phyloP scores from a whole-genome alignment of 2,797 vertebrate genomes.

The Acipenser ruthenus region DNA sequence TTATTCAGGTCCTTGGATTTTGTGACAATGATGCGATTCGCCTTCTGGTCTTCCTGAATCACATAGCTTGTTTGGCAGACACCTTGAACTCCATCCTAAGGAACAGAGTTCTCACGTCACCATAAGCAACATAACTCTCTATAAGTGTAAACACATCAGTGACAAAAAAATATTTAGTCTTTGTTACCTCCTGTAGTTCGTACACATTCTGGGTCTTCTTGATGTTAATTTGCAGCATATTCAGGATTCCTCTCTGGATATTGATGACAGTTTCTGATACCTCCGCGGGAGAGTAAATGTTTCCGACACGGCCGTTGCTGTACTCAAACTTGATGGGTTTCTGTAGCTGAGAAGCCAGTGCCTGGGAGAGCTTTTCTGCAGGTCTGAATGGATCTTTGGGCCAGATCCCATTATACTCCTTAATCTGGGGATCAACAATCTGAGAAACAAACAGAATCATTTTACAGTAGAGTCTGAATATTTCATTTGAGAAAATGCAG shows the following conservation, averaged over 20 bases:
- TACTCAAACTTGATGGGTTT: conserved; percentile 73
- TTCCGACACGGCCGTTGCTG: conserved; percentile 47
- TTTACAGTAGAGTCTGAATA: neutral
- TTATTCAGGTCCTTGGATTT: conserved; percentile 61
- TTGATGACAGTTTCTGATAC: conserved; percentile 55
- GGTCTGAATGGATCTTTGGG: conserved; percentile 42
- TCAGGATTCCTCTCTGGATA: conserved; percentile 61
- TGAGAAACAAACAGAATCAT: conserved; percentile 28
- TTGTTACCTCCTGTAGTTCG: conserved; percentile 57
- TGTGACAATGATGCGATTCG: conserved; percentile 42
- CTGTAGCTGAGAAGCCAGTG: conserved; percentile 51
- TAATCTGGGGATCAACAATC: conserved; percentile 53
- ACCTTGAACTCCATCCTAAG: conserved; percentile 64
- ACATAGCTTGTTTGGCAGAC: conserved; percentile 65
- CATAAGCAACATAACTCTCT: neutral
- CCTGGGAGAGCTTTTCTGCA: conserved; percentile 52
- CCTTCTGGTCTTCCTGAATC: conserved; percentile 50
- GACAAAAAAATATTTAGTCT: neutral
- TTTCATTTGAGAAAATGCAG: neutral
- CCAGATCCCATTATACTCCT: conserved; percentile 64
- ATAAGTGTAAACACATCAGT: neutral
- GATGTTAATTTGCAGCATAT: conserved; percentile 61
- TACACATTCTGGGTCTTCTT: conserved; percentile 70
- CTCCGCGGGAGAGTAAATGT: conserved; percentile 56
- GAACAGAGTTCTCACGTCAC: conserved; percentile 9